A percentile compares a stretch with the other conserved stretches of the same genome.
These are phyloP conservation scores for Sarotherodon lohbergeri DNA, from an alignment of 2,113 vertebrate genomes.

Conservation along the genomic window DNA sequence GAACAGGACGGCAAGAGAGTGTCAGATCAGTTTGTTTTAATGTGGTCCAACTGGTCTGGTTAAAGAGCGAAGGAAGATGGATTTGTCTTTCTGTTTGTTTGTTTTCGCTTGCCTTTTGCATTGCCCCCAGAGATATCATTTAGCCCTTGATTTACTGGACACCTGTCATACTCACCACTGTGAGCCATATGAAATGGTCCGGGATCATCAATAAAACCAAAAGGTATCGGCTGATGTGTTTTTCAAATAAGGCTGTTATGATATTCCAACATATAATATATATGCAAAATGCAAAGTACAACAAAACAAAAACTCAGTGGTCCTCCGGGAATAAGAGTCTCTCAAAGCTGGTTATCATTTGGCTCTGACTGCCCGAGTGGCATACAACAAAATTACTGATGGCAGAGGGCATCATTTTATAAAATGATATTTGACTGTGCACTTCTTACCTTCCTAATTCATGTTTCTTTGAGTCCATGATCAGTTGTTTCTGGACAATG, in stretches of 20 bases:
- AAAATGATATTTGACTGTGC: neutral
- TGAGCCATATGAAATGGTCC: neutral
- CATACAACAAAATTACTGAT: neutral
- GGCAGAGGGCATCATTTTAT: fast-evolving
- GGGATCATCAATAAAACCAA: neutral
- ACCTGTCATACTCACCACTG: neutral
- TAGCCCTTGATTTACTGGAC: neutral
- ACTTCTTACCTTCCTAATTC: neutral
- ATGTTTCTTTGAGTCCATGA: neutral
- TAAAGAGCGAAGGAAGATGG: neutral
- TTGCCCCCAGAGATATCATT: neutral
- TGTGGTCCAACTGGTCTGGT: neutral
- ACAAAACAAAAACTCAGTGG: neutral
- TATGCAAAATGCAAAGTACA: neutral
- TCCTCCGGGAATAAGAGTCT: neutral
- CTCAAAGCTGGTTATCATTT: neutral
- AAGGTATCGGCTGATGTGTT: neutral
- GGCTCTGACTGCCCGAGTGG: neutral
- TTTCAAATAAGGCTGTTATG: neutral
- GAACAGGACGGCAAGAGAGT: neutral
- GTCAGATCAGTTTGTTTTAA: neutral
- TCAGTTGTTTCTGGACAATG: neutral
- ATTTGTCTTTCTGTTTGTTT: neutral
- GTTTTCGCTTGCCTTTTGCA: neutral
- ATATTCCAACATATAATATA: neutral